Percentiles rank a stretch among this genome's conserved stretches.
Evolutionary conservation across 2,113 vertebrate species (phyloP).

Genomic region (Ptyas mucosa): DNA sequence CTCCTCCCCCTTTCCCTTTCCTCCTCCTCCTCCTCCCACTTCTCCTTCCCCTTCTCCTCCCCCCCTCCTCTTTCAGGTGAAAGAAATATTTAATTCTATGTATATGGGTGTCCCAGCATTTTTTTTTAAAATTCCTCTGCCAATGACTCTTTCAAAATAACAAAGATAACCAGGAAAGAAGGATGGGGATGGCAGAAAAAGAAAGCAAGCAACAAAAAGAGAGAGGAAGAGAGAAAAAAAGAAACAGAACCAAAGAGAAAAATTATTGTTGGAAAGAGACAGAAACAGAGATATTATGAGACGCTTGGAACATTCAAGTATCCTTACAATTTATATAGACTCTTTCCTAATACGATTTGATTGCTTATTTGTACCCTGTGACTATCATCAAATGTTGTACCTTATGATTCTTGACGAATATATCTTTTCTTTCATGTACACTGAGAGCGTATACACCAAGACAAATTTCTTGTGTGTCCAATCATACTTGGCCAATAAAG

Average conservation of each 20-base stretch:
- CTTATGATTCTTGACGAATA: no score
- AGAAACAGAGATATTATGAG: background rate
- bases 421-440: no score
- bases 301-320: background rate
- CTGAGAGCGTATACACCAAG: no score
- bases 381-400: no score
- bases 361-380: no score
- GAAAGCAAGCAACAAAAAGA: background rate
- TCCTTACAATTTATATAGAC: no score
- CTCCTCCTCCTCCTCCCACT: background rate
- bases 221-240: background rate
- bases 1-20: no score
- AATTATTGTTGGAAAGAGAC: background rate
- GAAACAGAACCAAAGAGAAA: background rate
- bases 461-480: no score
- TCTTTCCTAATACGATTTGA: no score
- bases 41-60: background rate
- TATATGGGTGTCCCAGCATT: no score
- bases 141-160: background rate
- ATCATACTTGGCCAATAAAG: no score
- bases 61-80: no score
- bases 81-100: background rate
- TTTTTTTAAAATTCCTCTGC: background rate
- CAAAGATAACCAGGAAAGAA: background rate
- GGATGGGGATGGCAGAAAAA: background rate